Evolutionary conservation across 2,888 invertebrate species (phyloP).

Genomic region (Amphipoea oculea): DNA sequence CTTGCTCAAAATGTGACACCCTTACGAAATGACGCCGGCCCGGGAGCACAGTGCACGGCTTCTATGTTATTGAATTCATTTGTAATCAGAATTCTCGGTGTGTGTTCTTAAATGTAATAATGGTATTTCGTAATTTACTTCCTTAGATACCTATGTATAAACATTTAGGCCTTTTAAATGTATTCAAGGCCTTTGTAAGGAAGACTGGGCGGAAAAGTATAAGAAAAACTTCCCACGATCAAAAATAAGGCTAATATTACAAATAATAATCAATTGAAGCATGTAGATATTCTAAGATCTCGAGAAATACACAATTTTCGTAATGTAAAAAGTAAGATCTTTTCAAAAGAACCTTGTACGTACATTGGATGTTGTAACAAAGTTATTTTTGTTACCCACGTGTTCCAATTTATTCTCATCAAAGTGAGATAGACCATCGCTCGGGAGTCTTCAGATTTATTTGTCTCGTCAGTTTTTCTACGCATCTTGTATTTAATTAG

Average conservation of each 20-base stretch:
- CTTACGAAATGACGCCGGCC: constrained; percentile 88
- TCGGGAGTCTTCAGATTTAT: constrained; percentile 38
- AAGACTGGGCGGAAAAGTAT: constrained; percentile 10
- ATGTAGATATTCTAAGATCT: constrained; percentile 20
- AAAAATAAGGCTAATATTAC: constrained; percentile 13
- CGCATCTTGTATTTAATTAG: constrained; percentile 77
- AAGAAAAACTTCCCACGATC: constrained; percentile 11
- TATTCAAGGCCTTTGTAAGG: constrained; percentile 20
- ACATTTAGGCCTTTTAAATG: constrained; percentile 70
- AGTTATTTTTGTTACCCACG: constrained; percentile 48
- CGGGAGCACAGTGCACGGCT: constrained; percentile 88
- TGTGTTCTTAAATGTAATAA: constrained; percentile 86
- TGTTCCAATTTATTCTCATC: constrained; percentile 43
- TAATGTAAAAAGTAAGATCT: constrained; percentile 28
- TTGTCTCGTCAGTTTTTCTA: constrained; percentile 57
- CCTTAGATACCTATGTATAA: constrained; percentile 66
- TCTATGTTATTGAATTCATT: constrained; percentile 90
- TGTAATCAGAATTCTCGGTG: constrained; percentile 89
- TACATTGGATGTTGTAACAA: constrained; percentile 27
- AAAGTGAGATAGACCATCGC: constrained; percentile 46
- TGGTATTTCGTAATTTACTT: constrained; percentile 78
- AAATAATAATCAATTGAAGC: constrained; percentile 31
- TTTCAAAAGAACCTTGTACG: constrained; percentile 24
- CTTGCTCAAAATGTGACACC: constrained; percentile 90
- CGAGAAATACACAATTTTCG: constrained; percentile 19